A percentile compares a stretch with the other conserved stretches of the same genome.
phyloP scores from a whole-genome alignment of 2,113 vertebrate genomes.

The Gymnocephalus cernua region DNA sequence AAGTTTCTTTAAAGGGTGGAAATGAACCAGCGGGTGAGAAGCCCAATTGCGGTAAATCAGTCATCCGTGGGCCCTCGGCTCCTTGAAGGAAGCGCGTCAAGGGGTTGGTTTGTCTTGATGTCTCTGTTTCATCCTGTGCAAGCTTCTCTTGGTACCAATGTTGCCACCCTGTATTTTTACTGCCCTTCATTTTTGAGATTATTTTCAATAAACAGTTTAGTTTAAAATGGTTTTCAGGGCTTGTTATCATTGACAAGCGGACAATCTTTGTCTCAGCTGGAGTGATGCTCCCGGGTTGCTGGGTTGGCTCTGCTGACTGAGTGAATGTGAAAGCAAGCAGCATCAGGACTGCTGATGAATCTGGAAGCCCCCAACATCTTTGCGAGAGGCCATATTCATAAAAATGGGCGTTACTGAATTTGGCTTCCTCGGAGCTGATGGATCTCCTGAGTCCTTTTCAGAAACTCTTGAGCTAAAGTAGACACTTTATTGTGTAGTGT shows the following conservation, averaged over 20 bases:
- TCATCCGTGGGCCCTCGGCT: slow-evolving; percentile 11
- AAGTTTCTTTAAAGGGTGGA: slow-evolving; percentile 42
- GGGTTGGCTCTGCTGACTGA: not conserved
- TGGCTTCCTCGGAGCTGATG: not conserved
- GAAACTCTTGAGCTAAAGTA: not conserved
- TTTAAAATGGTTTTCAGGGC: not conserved
- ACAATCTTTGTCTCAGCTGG: slow-evolving; percentile 6
- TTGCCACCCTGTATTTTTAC: not conserved
- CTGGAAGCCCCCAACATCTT: slow-evolving; percentile 9
- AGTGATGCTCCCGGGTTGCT: not conserved
- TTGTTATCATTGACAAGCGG: slow-evolving; percentile 12
- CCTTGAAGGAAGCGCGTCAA: slow-evolving; percentile 47
- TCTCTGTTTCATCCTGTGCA: slow-evolving; percentile 42
- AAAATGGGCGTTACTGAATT: not conserved
- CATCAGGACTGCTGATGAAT: not conserved
- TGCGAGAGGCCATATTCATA: not conserved
- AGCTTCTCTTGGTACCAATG: slow-evolving; percentile 19
- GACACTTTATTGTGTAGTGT: too few relatives aligned
- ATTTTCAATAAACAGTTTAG: not conserved
- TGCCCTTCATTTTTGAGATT: slow-evolving; percentile 7
- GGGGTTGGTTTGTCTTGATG: slow-evolving; percentile 32
- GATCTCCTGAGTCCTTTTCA: not conserved
- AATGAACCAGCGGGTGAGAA: slow-evolving; percentile 36
- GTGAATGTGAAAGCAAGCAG: not conserved
- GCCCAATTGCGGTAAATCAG: slow-evolving; percentile 20